These are phyloP conservation scores for Drosophila acutilabella DNA, from an alignment of 2,888 invertebrate species.

Conservation along the genomic window DNA sequence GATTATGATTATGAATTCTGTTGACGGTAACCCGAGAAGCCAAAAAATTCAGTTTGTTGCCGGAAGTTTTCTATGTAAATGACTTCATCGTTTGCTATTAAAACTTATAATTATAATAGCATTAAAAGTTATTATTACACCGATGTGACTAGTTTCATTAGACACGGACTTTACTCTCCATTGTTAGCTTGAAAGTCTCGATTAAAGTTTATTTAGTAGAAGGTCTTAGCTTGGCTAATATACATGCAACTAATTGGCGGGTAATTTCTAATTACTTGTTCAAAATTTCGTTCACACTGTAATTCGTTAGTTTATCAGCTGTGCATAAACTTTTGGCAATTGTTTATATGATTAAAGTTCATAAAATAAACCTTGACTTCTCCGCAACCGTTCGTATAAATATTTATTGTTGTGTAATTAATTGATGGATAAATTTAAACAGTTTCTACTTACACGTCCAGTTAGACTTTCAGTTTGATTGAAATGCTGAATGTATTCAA, in stretches of 20 bases:
- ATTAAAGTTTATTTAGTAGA: neutral
- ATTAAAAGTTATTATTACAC: conserved; percentile 51
- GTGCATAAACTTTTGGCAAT: conserved; percentile 17
- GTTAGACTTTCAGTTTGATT: conserved; percentile 48
- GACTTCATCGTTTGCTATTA: conserved; percentile 9
- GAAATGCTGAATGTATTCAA: conserved; percentile 38
- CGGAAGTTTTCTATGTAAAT: conserved; percentile 46
- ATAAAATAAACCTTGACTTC: conserved; percentile 43
- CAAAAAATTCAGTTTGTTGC: conserved; percentile 27
- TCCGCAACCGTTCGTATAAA: conserved; percentile 30
- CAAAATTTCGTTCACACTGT: conserved; percentile 6
- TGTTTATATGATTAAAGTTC: conserved; percentile 36
- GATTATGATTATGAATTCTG: conserved; percentile 18
- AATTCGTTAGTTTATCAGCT: conserved; percentile 8
- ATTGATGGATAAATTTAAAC: conserved; percentile 26
- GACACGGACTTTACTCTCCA: conserved; percentile 4
- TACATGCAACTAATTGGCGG: conserved; percentile 2
- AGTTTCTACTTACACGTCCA: conserved; percentile 29
- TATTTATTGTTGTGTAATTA: conserved; percentile 50
- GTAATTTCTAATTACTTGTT: conserved; percentile 1
- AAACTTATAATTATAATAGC: conserved; percentile 54
- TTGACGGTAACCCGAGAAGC: conserved; percentile 30
- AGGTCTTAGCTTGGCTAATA: neutral
- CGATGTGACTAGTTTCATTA: conserved; percentile 46
- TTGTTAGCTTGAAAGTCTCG: conserved; percentile 22